A percentile compares a stretch with the other conserved stretches of the same genome.
These are phyloP conservation scores for Eupithecia inturbata DNA, from an alignment of 2,888 invertebrate genomes.

Conservation along the genomic window DNA sequence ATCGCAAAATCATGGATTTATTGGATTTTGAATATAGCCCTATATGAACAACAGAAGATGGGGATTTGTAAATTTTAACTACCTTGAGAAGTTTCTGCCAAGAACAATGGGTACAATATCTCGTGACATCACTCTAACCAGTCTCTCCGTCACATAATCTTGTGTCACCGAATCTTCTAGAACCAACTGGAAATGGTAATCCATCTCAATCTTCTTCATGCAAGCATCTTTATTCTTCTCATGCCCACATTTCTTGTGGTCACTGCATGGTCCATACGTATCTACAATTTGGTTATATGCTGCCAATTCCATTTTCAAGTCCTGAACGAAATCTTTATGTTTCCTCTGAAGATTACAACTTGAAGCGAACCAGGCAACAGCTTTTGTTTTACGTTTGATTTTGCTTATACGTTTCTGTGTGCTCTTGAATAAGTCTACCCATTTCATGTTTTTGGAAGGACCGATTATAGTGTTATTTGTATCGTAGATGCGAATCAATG, in stretches of 20 bases:
- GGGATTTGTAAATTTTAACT: slow-evolving; percentile 28
- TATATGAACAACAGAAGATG: not conserved
- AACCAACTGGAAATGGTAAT: slow-evolving; percentile 70
- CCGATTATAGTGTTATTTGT: slow-evolving; percentile 57
- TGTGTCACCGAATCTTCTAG: slow-evolving; percentile 65
- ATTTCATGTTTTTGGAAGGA: slow-evolving; percentile 57
- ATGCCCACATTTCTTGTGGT: slow-evolving; percentile 57
- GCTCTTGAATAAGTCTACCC: slow-evolving; percentile 60
- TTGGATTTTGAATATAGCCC: not conserved
- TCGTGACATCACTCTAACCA: slow-evolving; percentile 61
- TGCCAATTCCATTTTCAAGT: slow-evolving; percentile 59
- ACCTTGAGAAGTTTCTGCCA: slow-evolving; percentile 68
- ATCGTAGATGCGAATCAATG: slow-evolving; percentile 63
- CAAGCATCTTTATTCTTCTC: slow-evolving; percentile 50
- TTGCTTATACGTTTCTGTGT: slow-evolving; percentile 44
- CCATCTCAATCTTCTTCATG: slow-evolving; percentile 62
- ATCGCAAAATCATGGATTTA: not conserved
- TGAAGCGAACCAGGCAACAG: slow-evolving; percentile 66
- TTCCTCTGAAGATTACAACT: slow-evolving; percentile 63
- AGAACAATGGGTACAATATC: slow-evolving; percentile 67
- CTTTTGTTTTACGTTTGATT: slow-evolving; percentile 59
- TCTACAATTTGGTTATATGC: slow-evolving; percentile 68
- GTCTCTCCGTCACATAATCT: slow-evolving; percentile 67
- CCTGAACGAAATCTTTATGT: slow-evolving; percentile 60
- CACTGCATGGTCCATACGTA: slow-evolving; percentile 64